Base-by-base conservation (phyloP, 2,888 invertebrate genomes). In the Cheilosia pagana region DNA sequence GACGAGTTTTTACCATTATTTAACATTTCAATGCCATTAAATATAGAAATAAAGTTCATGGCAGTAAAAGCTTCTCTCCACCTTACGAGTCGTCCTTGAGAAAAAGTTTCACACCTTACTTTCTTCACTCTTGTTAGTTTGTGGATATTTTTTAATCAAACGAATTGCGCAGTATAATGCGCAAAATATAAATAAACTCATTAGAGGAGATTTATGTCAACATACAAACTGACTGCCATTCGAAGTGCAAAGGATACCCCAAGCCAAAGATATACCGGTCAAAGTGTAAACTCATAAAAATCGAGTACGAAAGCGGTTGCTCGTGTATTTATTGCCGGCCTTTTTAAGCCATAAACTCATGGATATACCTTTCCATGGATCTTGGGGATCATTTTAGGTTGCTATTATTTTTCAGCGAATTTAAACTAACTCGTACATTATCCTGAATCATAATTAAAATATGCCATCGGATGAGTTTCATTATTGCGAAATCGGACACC, bases 241-340 rank as follows among this genome's bases (percentile, higher is more conserved):
- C 3, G 67, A 67, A 71, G 52, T 71, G 28, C 65, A 3, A 50
- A 65, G 50, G 23, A 65, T 59, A 50, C 55, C 71, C 28, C 23
- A 6, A 28, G 10, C 50, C 48, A 41, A 31, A n/a, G 31, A 35
- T 45, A 25, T 45, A 21, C 41, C 41, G 71, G 77, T 81, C 65
- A 65, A 81, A 81, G 81, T 81, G 76, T 59, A 65, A 76, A 52
- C 63, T 59, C 81, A 60, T 81, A 81, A 81, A 75, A 76, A 71
- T 76, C 48, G 31, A 67, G 48, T 39, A 75, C 25, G 7, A 63
- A 57, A 63, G 50, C 25, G 16, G 25, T 21, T 21, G 31, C 28
- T 53, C 39, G 25, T 31, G 41, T 59, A 63, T 81, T 75, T 75
- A 75, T 59, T 50, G n/a, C 14, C 21, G 12, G 23, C 14, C 14